phyloP scores from a whole-genome alignment of 2,113 vertebrate species.

The Gnathonemus echidnorhynchus region DNA sequence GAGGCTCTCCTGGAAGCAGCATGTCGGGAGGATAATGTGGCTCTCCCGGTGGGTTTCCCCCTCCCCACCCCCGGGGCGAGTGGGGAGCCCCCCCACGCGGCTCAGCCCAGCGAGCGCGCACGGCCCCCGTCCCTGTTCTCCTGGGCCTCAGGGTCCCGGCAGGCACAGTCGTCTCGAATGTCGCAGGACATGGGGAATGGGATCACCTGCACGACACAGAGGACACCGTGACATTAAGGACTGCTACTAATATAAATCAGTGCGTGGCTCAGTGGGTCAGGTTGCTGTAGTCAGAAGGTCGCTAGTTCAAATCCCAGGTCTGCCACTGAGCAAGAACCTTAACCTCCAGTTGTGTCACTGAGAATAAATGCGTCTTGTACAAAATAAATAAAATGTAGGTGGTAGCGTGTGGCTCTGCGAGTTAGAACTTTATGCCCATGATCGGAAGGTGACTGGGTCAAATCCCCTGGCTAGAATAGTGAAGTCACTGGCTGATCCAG shows the following conservation, averaged over 20 bases:
- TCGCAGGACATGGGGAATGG: conserved; percentile 95
- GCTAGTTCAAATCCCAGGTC: background rate
- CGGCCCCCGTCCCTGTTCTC: conserved; percentile 77
- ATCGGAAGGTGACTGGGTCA: background rate
- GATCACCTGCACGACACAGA: conserved; percentile 70
- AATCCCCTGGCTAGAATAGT: background rate
- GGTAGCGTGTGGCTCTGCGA: background rate
- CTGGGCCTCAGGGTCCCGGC: conserved; percentile 79
- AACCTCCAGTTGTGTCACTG: background rate
- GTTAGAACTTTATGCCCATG: background rate
- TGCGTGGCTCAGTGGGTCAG: background rate
- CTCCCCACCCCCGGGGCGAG: conserved; percentile 43
- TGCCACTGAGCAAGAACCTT: background rate
- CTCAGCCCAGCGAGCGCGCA: conserved; percentile 75
- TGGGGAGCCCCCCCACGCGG: conserved; percentile 34
- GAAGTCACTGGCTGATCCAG: background rate
- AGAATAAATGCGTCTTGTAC: background rate
- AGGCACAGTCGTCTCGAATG: conserved; percentile 83
- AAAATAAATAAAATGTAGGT: background rate
- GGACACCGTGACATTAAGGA: conserved; percentile 2
- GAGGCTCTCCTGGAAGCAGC: conserved; percentile 71
- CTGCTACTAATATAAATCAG: background rate
- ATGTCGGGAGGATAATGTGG: conserved; percentile 65
- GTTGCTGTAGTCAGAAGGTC: background rate
- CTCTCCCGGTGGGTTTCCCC: conserved; percentile 46